A percentile compares a stretch with the other conserved stretches of the same genome.
Conservation (phyloP, 2,797 vertebrate genomes). For the Pangasius sanitwongsei region DNA sequence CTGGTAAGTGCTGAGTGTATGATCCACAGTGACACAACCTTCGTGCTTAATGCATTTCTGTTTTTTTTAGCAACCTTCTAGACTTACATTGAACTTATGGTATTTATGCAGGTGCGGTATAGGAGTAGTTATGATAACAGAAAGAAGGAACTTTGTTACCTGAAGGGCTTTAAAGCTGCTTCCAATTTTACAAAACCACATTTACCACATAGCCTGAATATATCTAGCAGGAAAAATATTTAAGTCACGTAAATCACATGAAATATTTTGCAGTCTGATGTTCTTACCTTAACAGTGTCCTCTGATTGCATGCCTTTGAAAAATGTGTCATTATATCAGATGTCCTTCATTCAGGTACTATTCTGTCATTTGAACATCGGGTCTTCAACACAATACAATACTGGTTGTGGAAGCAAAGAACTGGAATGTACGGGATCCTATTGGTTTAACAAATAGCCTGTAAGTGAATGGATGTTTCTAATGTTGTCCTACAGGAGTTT, state of each 20-base stretch:
- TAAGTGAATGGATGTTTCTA: neutral
- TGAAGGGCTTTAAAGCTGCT: neutral
- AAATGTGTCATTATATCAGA: neutral
- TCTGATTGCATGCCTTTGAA: neutral
- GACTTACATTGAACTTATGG: neutral
- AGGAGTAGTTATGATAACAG: neutral
- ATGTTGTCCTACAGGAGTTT: neutral
- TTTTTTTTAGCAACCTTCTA: neutral
- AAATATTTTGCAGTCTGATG: neutral
- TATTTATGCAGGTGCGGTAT: neutral
- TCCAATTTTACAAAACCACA: neutral
- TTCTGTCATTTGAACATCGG: neutral
- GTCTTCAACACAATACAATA: neutral
- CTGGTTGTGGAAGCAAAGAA: neutral
- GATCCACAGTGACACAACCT: neutral
- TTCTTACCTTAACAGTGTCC: neutral
- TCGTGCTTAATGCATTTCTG: neutral
- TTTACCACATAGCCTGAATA: neutral
- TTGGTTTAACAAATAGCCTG: neutral
- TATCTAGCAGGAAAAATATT: neutral
- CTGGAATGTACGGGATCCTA: neutral
- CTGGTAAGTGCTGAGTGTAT: neutral
- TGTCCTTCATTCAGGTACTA: neutral
- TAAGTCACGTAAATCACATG: neutral
- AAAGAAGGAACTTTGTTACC: neutral